Conservation (phyloP, 2,888 invertebrate species). For the Aradus depressus region DNA sequence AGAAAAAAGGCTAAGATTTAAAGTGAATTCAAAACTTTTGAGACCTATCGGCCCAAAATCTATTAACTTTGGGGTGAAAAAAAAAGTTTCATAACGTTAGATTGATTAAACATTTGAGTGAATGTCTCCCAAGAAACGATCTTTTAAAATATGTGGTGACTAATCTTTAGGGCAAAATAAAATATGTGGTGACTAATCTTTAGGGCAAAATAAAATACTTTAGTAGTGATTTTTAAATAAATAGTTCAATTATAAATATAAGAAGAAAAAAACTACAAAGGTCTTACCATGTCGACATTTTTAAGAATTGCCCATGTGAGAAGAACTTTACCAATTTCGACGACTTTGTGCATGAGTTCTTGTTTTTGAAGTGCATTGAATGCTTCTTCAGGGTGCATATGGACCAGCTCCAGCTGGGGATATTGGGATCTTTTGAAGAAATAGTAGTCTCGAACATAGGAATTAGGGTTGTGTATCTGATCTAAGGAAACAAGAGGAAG, state of each 20-base stretch:
- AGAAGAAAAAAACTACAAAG: not conserved
- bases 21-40: too few species aligned
- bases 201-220: not conserved
- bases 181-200: too few species aligned
- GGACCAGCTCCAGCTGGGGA: conserved; percentile 86
- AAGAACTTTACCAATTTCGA: conserved; percentile 92
- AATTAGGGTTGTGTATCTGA: conserved; percentile 90
- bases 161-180: too few species aligned
- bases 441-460: conserved; percentile 91
- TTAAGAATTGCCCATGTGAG: conserved; percentile 85
- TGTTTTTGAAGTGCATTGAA: conserved; percentile 80
- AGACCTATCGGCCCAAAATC: too few species aligned
- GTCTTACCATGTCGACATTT: conserved; percentile 72
- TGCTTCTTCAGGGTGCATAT: conserved; percentile 86
- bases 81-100: too few species aligned
- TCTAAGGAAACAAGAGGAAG: conserved; percentile 44
- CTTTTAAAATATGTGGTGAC: too few species aligned
- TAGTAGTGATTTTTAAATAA: not conserved
- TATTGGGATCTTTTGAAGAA: conserved; percentile 95
- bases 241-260: not conserved
- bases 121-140: too few species aligned
- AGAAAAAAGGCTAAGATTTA: too few species aligned
- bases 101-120: too few species aligned
- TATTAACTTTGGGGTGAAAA: too few species aligned
- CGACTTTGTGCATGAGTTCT: conserved; percentile 84